A percentile compares a stretch with the other conserved stretches of the same genome.
Evolutionary conservation across 2,797 vertebrate species (phyloP).

Genomic region (Sylvia borin): DNA sequence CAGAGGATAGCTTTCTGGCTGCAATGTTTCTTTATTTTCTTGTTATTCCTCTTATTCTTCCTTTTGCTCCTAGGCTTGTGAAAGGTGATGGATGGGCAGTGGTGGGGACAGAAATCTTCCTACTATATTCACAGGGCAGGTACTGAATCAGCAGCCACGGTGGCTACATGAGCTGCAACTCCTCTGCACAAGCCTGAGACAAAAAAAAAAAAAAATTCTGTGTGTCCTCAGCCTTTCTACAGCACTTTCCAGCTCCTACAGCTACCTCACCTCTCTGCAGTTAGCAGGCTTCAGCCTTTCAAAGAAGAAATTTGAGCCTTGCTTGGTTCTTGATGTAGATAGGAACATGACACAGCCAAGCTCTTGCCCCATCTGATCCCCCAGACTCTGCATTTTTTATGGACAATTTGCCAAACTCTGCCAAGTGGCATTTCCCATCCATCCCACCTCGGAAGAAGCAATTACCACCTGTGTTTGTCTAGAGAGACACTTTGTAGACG

Average conservation of each 20-base stretch:
- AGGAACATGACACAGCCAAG: not conserved
- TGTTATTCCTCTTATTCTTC: conserved; percentile 33
- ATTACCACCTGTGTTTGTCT: not conserved
- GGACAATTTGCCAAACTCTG: not conserved
- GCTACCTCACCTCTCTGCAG: not conserved
- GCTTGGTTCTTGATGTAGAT: not conserved
- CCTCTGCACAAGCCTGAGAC: not conserved
- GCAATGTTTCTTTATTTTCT: conserved; percentile 57
- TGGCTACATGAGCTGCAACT: not conserved
- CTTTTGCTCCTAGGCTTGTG: conserved; percentile 31
- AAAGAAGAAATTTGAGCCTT: not conserved
- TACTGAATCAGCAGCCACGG: not conserved
- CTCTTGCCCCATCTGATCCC: not conserved
- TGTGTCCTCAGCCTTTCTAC: not conserved
- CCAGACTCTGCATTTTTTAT: not conserved
- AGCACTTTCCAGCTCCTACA: not conserved
- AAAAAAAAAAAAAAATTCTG: not conserved
- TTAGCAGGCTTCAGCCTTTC: not conserved
- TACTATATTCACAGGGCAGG: not conserved
- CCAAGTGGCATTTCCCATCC: not conserved
- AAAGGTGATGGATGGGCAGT: conserved; percentile 24
- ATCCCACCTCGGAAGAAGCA: not conserved
- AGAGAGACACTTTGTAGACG: not conserved
- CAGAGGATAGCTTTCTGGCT: conserved; percentile 36
- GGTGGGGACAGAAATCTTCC: conserved; percentile 16